Conservation (phyloP, 2,113 vertebrate species). For the Paracanthobrama guichenoti region DNA sequence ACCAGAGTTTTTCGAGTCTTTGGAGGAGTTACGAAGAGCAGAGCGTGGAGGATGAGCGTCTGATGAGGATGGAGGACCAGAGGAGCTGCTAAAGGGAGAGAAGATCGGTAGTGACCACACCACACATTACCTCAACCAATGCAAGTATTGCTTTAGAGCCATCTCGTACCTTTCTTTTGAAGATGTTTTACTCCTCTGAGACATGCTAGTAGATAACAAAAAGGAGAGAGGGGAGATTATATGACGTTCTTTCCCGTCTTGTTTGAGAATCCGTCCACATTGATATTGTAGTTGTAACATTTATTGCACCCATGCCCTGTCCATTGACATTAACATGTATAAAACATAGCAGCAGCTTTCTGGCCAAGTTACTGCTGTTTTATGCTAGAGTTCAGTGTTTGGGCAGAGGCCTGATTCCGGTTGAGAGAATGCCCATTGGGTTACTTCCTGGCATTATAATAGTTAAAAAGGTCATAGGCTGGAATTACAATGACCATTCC, state of each 20-base stretch:
- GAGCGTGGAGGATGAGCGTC: slow-evolving; percentile 38
- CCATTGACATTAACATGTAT: neutral
- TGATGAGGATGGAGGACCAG: slow-evolving; percentile 19
- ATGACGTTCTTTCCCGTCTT: neutral
- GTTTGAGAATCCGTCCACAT: neutral
- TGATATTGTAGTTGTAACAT: neutral
- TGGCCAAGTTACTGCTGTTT: neutral
- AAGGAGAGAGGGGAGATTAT: neutral
- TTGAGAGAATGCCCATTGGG: slow-evolving; percentile 5
- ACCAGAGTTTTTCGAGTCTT: slow-evolving; percentile 38
- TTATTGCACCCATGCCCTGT: neutral
- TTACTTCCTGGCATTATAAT: neutral
- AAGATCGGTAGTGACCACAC: neutral
- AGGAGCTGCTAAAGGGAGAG: slow-evolving; percentile 19
- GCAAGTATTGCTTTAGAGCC: neutral
- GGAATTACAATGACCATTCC: slow-evolving; percentile 21
- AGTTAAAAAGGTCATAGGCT: slow-evolving; percentile 23
- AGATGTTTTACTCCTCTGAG: slow-evolving; percentile 63
- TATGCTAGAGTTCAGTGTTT: neutral
- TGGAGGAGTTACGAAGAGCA: slow-evolving; percentile 40
- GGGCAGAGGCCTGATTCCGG: neutral
- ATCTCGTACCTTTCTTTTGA: slow-evolving; percentile 67
- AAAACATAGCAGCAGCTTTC: neutral
- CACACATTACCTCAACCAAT: neutral
- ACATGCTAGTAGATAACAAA: slow-evolving; percentile 63